A percentile compares a stretch with the other conserved stretches of the same genome.
phyloP scores from a whole-genome alignment of 1,140 invertebrate species.

The Nephotettix cincticeps region DNA sequence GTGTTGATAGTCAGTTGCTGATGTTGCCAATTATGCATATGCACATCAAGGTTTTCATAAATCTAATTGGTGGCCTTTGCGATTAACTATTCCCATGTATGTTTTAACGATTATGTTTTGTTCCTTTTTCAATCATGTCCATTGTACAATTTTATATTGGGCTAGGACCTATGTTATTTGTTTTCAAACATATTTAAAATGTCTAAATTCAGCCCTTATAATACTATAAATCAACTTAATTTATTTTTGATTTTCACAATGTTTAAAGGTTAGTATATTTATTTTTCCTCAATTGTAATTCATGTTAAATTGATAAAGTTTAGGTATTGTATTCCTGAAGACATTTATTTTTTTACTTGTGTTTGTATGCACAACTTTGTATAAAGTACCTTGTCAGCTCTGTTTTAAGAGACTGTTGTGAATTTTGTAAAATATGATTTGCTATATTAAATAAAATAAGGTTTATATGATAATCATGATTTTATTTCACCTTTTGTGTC shows the following conservation, averaged over 20 bases:
- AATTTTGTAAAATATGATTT: slow-evolving; percentile 14
- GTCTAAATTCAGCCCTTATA: no score
- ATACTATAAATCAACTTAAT: no score
- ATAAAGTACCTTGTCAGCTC: slow-evolving; percentile 19
- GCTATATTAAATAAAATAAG: slow-evolving; percentile 10
- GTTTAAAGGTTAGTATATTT: no score
- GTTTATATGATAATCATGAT: no score
- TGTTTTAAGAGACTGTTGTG: slow-evolving; percentile 22
- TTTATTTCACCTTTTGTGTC: no score
- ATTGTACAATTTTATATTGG: no score
- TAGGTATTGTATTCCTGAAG: neutral
- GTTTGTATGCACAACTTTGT: slow-evolving; percentile 1
- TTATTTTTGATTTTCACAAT: no score
- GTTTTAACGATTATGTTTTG: neutral
- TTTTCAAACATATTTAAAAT: no score
- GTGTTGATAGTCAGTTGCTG: slow-evolving; percentile 21
- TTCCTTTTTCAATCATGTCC: neutral
- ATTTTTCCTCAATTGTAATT: no score
- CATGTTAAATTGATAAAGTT: neutral
- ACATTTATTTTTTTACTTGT: slow-evolving; percentile 16
- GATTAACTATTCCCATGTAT: slow-evolving; percentile 22
- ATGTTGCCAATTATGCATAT: slow-evolving; percentile 30
- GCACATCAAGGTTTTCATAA: neutral
- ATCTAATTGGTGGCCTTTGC: slow-evolving; percentile 29
- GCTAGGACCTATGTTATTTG: no score